Evolutionary conservation across 2,888 invertebrate genomes (phyloP), one percentile per base, ranked within the genome.

Genomic region (Willowsia nigromaculata): DNA sequence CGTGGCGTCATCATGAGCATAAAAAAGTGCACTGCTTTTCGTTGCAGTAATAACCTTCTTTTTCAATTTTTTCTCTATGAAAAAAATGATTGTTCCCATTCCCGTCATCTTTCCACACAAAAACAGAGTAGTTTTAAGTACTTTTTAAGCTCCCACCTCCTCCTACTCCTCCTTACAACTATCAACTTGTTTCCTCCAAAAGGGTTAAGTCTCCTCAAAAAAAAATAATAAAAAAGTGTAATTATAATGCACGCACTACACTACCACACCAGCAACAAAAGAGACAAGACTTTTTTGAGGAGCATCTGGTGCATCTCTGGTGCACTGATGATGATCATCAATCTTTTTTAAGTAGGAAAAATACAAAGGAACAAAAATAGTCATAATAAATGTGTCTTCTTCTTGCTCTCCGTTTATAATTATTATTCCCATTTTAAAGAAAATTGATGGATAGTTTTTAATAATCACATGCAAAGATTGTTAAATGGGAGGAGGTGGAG

Each of bases 241-340:
- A 81, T 81, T 81, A 80, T 59, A 62, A 81, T 81, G 81, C 81
- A 81, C 33, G 81, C 59, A 81, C 62, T 62, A 53, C 53, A 18
- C 18, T 18, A 53, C 18, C 18, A 18, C 18, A 18, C n/a, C n/a
- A 53, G 18, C 18, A 18, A 18, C 53, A 68, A 68, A 68, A n/a
- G 40, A 33, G 68, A 11, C 18, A n/a, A 62, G 62, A 62, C 50
- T 47, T 47, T 27, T 2, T n/a, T 7, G n/a, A 50, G 25, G 25
- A n/a, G 81, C 81, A 81, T 33, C 81, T 81, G 81, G 81, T 81
- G 81, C 81, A 81, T 59, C 56, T 59, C 56, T 68, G 37, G 40
- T 68, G 40, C 33, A 37, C 37, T 27, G 13, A 62, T n/a, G 40
- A 68, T 18, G 37, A 68, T 81, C 81, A 81, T 81, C 81, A 81